Evolutionary conservation across 1,140 invertebrate genomes (phyloP).

Genomic region (Drosophila truncata): DNA sequence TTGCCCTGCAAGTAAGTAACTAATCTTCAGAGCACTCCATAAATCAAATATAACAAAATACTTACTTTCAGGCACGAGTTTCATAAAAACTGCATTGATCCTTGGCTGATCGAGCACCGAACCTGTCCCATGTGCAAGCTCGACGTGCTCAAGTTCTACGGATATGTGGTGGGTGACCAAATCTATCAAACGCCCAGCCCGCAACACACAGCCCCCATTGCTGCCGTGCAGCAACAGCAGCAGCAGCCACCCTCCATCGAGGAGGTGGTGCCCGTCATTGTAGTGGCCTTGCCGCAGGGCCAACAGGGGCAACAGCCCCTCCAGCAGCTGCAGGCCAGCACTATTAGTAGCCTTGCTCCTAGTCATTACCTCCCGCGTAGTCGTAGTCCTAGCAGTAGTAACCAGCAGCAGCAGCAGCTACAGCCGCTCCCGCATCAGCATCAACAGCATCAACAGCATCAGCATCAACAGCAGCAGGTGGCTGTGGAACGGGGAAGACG

Average conservation of each 20-base stretch:
- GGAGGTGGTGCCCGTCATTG: conserved; percentile 77
- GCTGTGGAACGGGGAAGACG: conserved; percentile 59
- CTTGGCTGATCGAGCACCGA: conserved; percentile 96
- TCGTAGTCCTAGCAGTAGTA: conserved; percentile 78
- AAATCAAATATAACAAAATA: not conserved
- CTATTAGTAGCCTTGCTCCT: conserved; percentile 68
- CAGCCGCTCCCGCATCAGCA: conserved; percentile 41
- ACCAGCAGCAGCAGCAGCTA: conserved; percentile 48
- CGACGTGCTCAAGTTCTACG: conserved; percentile 97
- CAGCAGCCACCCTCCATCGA: conserved; percentile 38
- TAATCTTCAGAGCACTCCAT: not conserved
- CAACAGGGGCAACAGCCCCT: conserved; percentile 34
- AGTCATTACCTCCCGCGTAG: conserved; percentile 70
- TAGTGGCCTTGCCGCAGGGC: conserved; percentile 64
- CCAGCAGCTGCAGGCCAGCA: conserved; percentile 37
- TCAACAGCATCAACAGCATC: conserved; percentile 42
- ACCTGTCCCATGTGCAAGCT: conserved; percentile 98
- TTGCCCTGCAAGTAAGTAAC: conserved; percentile 93
- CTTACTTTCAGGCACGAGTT: conserved; percentile 92
- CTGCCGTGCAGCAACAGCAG: conserved; percentile 16
- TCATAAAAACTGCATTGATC: conserved; percentile 97
- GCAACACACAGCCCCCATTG: conserved; percentile 60
- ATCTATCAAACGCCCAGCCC: conserved; percentile 78
- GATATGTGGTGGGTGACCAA: conserved; percentile 90
- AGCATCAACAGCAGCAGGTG: conserved; percentile 35